Percentiles rank a stretch among this genome's conserved stretches.
Conservation (phyloP, 1,140 invertebrate species). For the Parasteatoda tepidariorum region DNA sequence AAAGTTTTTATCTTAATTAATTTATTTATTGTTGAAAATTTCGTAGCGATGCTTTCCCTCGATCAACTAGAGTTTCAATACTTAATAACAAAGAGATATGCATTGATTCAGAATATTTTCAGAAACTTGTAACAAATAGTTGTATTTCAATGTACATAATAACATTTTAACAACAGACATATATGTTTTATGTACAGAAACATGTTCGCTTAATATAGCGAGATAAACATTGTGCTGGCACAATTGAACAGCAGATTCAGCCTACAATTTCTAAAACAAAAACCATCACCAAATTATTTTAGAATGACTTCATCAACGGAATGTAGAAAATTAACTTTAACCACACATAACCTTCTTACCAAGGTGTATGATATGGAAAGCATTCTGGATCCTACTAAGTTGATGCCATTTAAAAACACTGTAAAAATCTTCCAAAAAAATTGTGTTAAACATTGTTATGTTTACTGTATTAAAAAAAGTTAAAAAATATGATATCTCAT, state of each 20-base stretch:
- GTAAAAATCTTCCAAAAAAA: conserved; percentile 55
- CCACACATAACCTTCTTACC: conserved; percentile 30
- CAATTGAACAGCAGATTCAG: conserved; percentile 38
- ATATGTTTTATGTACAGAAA: conserved; percentile 49
- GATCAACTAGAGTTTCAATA: too few species aligned
- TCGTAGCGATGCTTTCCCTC: too few species aligned
- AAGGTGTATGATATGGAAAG: conserved; percentile 46
- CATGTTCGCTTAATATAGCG: conserved; percentile 46
- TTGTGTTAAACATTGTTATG: conserved; percentile 25
- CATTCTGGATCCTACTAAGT: conserved; percentile 27
- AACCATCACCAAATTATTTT: not conserved
- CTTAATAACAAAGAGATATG: too few species aligned
- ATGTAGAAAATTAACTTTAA: conserved; percentile 40
- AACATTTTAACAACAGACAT: conserved; percentile 44
- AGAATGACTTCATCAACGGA: not conserved
- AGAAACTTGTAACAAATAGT: conserved; percentile 41
- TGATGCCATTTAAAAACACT: conserved; percentile 49
- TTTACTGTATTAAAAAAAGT: conserved; percentile 38
- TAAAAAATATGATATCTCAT: conserved; percentile 39
- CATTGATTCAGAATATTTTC: conserved; percentile 19
- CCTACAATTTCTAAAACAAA: not conserved
- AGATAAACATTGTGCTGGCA: conserved; percentile 45
- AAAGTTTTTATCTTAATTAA: too few species aligned
- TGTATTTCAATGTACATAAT: conserved; percentile 32
- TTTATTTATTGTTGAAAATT: too few species aligned